Percentiles rank a stretch among this genome's conserved stretches.
These are phyloP conservation scores for Ptilonorhynchus violaceus DNA, from an alignment of 2,113 vertebrate species.

Conservation along the genomic window DNA sequence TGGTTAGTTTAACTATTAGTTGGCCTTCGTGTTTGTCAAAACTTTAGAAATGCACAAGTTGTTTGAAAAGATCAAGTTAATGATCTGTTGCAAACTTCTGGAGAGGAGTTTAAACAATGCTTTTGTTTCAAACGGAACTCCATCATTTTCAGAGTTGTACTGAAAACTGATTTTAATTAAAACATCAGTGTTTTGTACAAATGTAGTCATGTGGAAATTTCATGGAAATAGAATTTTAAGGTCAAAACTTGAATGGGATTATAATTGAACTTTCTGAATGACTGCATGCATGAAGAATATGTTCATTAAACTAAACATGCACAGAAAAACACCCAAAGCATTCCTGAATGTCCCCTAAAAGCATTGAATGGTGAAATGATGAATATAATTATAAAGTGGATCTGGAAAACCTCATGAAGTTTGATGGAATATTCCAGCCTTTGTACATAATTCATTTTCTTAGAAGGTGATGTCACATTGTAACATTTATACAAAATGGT, in stretches of 20 bases:
- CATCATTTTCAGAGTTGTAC: neutral
- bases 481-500: accelerated
- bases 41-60: neutral
- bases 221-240: neutral
- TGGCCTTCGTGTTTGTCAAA: neutral
- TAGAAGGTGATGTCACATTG: neutral
- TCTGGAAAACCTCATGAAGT: neutral
- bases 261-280: constrained; percentile 21
- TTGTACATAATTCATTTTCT: neutral
- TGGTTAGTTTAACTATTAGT: neutral
- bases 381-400: neutral
- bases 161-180: constrained; percentile 14
- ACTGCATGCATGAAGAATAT: neutral
- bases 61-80: neutral
- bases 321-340: neutral
- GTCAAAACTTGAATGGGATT: constrained; percentile 14
- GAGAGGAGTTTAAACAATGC: neutral
- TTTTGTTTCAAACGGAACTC: neutral
- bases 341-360: neutral
- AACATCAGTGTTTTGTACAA: neutral
- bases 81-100: neutral
- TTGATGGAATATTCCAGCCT: neutral
- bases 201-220: neutral
- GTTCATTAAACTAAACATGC: neutral
- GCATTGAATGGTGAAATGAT: neutral